phyloP scores from a whole-genome alignment of 2,113 vertebrate genomes.

The Ptyas mucosa region DNA sequence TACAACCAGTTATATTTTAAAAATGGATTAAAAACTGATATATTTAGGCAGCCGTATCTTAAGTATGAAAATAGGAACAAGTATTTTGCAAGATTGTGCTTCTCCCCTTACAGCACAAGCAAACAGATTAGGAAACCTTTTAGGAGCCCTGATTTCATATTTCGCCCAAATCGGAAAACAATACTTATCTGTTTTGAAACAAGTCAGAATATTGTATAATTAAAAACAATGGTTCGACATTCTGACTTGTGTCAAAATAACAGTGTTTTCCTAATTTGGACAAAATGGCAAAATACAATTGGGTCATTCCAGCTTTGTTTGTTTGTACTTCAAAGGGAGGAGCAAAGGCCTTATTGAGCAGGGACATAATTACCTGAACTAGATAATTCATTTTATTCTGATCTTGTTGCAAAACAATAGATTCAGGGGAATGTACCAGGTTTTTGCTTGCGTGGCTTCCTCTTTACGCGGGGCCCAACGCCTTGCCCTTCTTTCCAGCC shows the following conservation, averaged over 20 bases:
- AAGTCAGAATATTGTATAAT: not conserved
- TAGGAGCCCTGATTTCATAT: not conserved
- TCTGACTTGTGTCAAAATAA: not conserved
- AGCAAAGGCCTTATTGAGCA: not conserved
- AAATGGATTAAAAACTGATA: not conserved
- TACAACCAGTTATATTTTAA: not conserved
- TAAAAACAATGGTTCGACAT: not conserved
- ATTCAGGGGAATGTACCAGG: conserved; percentile 63
- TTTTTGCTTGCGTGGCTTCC: conserved; percentile 76
- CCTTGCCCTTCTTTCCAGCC: conserved; percentile 97
- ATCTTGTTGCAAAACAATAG: not conserved
- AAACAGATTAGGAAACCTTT: not conserved
- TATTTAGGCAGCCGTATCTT: not conserved
- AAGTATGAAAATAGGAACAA: not conserved
- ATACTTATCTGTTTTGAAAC: not conserved
- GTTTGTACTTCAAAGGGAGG: not conserved
- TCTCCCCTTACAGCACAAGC: not conserved
- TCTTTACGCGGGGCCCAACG: conserved; percentile 88
- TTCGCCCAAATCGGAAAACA: not conserved
- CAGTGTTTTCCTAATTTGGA: not conserved
- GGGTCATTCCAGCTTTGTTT: not conserved
- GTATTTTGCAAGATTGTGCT: not conserved
- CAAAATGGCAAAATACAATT: not conserved
- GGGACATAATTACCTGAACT: not conserved
- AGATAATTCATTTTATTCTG: not conserved